phyloP scores from a whole-genome alignment of 2,888 invertebrate genomes.

The Dioctria rufipes region DNA sequence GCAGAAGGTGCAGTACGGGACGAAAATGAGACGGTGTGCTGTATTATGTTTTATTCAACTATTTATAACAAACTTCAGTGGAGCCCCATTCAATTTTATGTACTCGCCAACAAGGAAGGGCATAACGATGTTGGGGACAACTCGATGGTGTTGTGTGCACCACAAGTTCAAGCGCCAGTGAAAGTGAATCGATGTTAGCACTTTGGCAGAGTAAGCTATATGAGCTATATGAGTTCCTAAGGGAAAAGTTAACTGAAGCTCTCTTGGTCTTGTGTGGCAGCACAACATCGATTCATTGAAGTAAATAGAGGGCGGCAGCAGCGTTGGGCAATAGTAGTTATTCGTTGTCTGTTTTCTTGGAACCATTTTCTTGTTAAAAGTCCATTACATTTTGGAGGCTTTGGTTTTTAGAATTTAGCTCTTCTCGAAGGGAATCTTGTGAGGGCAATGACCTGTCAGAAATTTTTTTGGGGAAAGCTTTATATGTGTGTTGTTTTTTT shows the following conservation, averaged over 20 bases:
- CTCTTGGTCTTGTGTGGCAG: not conserved
- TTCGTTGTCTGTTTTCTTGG: constrained; percentile 44
- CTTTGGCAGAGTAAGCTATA: not conserved
- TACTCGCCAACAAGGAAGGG: not conserved
- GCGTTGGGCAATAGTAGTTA: constrained; percentile 28
- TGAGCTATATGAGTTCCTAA: constrained; percentile 28
- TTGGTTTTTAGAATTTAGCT: constrained; percentile 25
- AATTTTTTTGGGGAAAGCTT: constrained; percentile 27
- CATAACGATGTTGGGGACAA: not conserved
- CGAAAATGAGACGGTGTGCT: not conserved
- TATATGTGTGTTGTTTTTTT: constrained; percentile 1
- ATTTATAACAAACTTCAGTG: constrained; percentile 33
- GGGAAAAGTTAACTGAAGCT: constrained; percentile 45
- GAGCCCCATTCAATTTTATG: constrained; percentile 31
- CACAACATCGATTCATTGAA: constrained; percentile 43
- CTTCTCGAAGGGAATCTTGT: constrained; percentile 18
- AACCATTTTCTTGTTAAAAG: not conserved
- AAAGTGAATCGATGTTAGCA: constrained; percentile 35
- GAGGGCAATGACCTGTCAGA: constrained; percentile 23
- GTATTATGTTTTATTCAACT: constrained; percentile 20
- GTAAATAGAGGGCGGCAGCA: constrained; percentile 27
- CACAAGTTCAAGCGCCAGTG: constrained; percentile 49
- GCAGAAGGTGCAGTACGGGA: not conserved
- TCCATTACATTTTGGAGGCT: constrained; percentile 11
- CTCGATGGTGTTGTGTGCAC: constrained; percentile 19